phyloP scores from a whole-genome alignment of 2,797 vertebrate genomes.

The Anguilla pacifica region DNA sequence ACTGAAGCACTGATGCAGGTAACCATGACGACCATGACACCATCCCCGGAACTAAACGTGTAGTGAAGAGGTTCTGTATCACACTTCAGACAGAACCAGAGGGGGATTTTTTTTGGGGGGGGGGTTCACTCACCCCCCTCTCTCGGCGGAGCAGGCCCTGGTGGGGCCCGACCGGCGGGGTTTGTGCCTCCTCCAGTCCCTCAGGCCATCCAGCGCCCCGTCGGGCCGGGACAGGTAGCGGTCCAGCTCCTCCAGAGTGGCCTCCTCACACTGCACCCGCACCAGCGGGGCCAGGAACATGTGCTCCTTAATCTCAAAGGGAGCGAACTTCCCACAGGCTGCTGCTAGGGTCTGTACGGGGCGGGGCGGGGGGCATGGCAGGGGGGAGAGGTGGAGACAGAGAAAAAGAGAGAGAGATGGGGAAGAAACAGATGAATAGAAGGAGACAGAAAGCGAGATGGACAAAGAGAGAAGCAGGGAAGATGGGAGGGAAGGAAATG shows the following conservation, averaged over 20 bases:
- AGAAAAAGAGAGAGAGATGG: not conserved
- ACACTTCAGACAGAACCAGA: not conserved
- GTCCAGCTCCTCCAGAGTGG: constrained; percentile 79
- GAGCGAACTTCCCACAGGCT: constrained; percentile 95
- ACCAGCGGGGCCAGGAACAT: constrained; percentile 88
- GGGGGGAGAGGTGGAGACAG: not conserved
- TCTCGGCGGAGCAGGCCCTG: constrained; percentile 41
- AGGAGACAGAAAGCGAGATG: not conserved
- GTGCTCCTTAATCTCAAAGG: constrained; percentile 95
- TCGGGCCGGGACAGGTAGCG: constrained; percentile 72
- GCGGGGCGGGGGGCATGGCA: not conserved
- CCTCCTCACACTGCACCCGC: constrained; percentile 78
- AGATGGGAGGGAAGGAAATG: not conserved
- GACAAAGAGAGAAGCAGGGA: not conserved
- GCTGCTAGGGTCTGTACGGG: constrained; percentile 85
- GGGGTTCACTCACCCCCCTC: constrained; percentile 56
- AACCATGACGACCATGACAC: not conserved
- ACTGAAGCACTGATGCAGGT: no score
- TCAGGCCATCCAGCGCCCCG: constrained; percentile 64
- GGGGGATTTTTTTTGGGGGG: not conserved
- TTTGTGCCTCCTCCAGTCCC: constrained; percentile 76
- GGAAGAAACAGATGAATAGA: not conserved
- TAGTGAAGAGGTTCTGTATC: not conserved
- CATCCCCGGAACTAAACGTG: not conserved
- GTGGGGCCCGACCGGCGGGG: constrained; percentile 81